Evolutionary conservation across 2,797 vertebrate genomes (phyloP).

Genomic region (Muscicapa comitata): DNA sequence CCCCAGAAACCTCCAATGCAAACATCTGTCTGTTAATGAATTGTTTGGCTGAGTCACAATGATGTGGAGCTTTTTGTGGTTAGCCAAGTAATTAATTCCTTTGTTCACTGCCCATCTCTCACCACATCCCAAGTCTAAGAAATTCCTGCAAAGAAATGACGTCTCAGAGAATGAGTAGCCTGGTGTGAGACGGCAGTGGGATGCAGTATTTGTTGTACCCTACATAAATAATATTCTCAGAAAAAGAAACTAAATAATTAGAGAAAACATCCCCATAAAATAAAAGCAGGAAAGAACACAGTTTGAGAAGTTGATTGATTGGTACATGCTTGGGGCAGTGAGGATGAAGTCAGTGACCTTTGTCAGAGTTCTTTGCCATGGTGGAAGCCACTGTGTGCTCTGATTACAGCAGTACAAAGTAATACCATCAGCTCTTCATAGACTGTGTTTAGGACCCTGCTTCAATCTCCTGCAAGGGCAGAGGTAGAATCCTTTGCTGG

Average conservation of each 20-base stretch:
- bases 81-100: not conserved
- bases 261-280: not conserved
- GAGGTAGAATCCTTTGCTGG: not conserved
- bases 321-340: not conserved
- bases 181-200: not conserved
- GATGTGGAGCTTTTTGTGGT: not conserved
- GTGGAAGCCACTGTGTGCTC: not conserved
- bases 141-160: not conserved
- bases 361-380: not conserved
- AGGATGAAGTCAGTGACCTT: not conserved
- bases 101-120: not conserved
- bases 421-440: not conserved
- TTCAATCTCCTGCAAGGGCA: not conserved
- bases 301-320: not conserved
- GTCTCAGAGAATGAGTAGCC: not conserved
- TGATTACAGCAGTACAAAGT: not conserved
- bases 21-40: slow-evolving; percentile 4
- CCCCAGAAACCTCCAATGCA: not conserved
- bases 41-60: not conserved
- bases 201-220: not conserved
- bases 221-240: not conserved
- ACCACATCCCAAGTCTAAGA: not conserved
- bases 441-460: not conserved
- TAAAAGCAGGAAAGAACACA: not conserved
- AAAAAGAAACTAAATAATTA: not conserved